Evolutionary conservation across 2,113 vertebrate genomes (phyloP), one percentile per base, ranked within the genome.

Genomic region (Sturnus vulgaris): DNA sequence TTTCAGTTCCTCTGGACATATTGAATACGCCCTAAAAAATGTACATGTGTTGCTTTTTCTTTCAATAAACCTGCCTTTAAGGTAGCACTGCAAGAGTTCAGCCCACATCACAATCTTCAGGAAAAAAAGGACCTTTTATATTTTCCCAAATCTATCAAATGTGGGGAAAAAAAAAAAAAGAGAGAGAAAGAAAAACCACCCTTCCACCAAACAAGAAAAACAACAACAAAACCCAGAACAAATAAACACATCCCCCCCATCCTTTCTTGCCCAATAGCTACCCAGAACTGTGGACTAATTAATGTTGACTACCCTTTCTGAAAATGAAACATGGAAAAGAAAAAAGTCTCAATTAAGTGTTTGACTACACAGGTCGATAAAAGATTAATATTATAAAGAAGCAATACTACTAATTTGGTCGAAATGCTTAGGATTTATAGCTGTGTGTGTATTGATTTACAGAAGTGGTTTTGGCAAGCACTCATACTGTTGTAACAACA

Each of bases 401-500:
- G 42, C 35, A 60, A 59, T 25, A 7, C 16, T 46, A 66, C 56
- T 64, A 40, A 44, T 76, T 55, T 27, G 25, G 37, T 69, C 8
- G 57, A 89, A 91, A 64, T 15, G 35, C 84, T 82, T 57, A 10
- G n/a, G 82, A 82, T 90, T 96, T 96, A 87, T 23, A 93, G 64
- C 37, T 88, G 12, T 46, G 71, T 27, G 24, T 16, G 47, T n/a
- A 57, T 17, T 22, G 39, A 96, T 91, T 92, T 89, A 60, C 14
- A 4, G 22, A 87, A 88, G 35, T 50, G 35, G 18, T 84, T 97
- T 91, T 95, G 86, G 85, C 93, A 95, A 82, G 44, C 53, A 31
- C 31, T 90, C 24, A 24, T 23, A 57, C 11, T 82, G 42, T 70
- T 56, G 0, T 53, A 96, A 91, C 40, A 61, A 61, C 40, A 55